These are phyloP conservation scores for Bubo bubo DNA, from an alignment of 2,113 vertebrate genomes.

Conservation along the genomic window DNA sequence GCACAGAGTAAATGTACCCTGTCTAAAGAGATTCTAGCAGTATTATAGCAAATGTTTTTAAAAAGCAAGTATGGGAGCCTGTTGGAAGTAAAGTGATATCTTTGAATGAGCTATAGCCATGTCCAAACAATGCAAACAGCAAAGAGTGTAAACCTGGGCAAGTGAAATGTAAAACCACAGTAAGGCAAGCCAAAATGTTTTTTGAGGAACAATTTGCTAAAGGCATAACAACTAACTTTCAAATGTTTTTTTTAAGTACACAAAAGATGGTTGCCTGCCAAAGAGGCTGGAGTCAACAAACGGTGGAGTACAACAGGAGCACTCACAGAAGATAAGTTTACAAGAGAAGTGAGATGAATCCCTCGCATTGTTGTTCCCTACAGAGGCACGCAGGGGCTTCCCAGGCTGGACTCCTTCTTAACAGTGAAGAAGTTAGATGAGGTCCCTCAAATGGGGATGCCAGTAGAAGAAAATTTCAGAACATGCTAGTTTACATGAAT, in stretches of 20 bases:
- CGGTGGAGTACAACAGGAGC: not conserved
- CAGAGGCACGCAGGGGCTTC: not conserved
- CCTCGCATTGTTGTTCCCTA: not conserved
- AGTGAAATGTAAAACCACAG: not conserved
- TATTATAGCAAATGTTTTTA: not conserved
- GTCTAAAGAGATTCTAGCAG: not conserved
- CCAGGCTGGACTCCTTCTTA: not conserved
- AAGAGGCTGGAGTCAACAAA: not conserved
- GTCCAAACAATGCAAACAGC: not conserved
- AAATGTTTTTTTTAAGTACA: not conserved
- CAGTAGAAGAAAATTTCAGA: not conserved
- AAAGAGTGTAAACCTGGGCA: not conserved
- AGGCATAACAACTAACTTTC: not conserved
- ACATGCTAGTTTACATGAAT: not conserved
- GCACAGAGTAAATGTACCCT: not conserved
- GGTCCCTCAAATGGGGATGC: not conserved
- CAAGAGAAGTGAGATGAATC: not conserved
- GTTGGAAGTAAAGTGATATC: conserved; percentile 14
- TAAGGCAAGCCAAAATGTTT: not conserved
- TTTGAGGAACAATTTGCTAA: not conserved
- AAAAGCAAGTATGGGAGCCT: not conserved
- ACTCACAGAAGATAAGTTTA: not conserved
- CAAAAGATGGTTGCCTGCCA: not conserved
- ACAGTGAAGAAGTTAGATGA: not conserved
- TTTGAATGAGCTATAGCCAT: not conserved